phyloP scores from a whole-genome alignment of 2,113 vertebrate genomes.

The Podarcis cretensis region DNA sequence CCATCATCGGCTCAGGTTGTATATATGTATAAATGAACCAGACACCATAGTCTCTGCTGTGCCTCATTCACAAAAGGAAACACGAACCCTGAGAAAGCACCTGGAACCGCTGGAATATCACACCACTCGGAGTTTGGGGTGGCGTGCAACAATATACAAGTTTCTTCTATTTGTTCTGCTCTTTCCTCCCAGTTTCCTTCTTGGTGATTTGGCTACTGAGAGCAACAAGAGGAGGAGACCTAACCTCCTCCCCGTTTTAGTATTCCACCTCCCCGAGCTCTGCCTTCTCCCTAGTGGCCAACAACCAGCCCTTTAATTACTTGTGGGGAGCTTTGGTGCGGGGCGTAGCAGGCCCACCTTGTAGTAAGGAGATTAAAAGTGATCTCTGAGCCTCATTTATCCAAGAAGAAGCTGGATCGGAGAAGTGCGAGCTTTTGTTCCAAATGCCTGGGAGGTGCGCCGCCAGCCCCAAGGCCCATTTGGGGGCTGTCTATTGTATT shows the following conservation, averaged over 20 bases:
- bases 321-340: neutral
- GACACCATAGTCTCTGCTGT: no score
- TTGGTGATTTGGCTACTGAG: neutral
- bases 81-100: no score
- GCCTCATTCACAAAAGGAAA: no score
- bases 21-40: no score
- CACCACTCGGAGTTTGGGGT: no score
- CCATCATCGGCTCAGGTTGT: no score
- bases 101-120: no score
- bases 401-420: neutral
- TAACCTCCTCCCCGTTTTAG: neutral
- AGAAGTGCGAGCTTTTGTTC: neutral
- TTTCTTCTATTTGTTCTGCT: neutral
- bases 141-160: no score
- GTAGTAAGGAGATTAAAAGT: neutral
- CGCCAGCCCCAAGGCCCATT: neutral
- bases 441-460: neutral
- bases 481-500: neutral
- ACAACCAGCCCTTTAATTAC: neutral
- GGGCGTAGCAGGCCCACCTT: neutral
- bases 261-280: neutral
- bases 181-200: no score
- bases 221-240: neutral
- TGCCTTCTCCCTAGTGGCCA: neutral
- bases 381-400: slow-evolving; percentile 16